Conservation (phyloP, 2,797 vertebrate genomes). For the Rhinoraja longicauda region DNA sequence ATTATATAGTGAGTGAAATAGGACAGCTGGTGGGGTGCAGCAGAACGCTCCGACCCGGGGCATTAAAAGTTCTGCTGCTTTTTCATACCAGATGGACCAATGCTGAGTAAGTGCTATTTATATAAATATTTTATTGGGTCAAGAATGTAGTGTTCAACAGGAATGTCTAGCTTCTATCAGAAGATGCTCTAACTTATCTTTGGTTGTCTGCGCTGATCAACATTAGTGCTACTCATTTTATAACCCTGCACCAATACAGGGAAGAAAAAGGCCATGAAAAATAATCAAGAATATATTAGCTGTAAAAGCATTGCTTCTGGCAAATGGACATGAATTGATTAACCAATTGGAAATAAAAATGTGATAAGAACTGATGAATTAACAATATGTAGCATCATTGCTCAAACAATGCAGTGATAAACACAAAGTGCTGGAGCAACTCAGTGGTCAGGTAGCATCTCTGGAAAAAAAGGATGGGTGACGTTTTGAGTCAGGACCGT, state of each 20-base stretch:
- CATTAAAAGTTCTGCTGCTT: background rate
- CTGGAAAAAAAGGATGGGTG: too few relatives aligned
- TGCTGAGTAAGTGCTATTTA: constrained; percentile 36
- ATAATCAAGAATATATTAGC: background rate
- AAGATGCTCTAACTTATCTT: background rate
- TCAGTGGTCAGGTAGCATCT: too few relatives aligned
- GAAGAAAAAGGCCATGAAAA: too few relatives aligned
- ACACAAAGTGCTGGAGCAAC: background rate
- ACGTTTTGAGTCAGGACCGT: too few relatives aligned
- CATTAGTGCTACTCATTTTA: background rate
- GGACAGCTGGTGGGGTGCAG: background rate
- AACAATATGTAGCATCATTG: background rate
- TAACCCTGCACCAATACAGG: background rate
- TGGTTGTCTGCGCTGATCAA: constrained; percentile 11
- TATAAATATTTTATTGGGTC: constrained; percentile 27
- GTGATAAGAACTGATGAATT: background rate
- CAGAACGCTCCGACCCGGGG: background rate
- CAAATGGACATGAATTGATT: background rate
- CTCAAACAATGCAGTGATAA: background rate
- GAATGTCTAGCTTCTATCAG: background rate
- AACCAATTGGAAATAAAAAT: background rate
- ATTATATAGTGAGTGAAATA: background rate
- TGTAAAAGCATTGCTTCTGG: background rate
- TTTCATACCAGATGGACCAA: constrained; percentile 10
- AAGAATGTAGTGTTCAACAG: background rate